These are phyloP conservation scores for Echeneis naucrates DNA, from an alignment of 2,797 vertebrate species.

Conservation along the genomic window DNA sequence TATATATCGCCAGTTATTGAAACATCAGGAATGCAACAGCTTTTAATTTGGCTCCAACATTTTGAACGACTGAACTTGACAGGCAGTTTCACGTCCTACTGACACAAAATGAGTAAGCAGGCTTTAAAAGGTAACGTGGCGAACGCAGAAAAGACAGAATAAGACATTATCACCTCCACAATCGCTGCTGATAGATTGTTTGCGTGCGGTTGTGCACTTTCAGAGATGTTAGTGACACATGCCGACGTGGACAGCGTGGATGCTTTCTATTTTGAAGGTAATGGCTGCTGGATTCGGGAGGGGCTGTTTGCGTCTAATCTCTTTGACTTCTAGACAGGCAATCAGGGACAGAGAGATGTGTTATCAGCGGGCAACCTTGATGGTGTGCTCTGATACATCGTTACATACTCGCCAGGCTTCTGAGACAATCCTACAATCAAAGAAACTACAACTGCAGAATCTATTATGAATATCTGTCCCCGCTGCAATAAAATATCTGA, in stretches of 20 bases:
- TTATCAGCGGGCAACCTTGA: slow-evolving; percentile 70
- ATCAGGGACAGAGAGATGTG: slow-evolving; percentile 71
- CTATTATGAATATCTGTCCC: no score
- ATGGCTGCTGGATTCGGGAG: slow-evolving; percentile 57
- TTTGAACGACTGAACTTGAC: slow-evolving; percentile 10
- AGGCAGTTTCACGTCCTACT: slow-evolving; percentile 6
- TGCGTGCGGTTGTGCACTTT: slow-evolving; percentile 26
- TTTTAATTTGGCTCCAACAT: slow-evolving; percentile 12
- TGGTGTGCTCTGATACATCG: slow-evolving; percentile 62
- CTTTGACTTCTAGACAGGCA: slow-evolving; percentile 71
- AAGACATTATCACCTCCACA: slow-evolving; percentile 16
- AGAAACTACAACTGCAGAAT: no score
- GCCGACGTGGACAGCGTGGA: slow-evolving; percentile 24
- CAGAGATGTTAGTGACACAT: neutral
- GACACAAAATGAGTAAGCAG: neutral
- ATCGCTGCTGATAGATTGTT: slow-evolving; percentile 30
- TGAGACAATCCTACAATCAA: slow-evolving; percentile 1
- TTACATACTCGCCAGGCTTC: slow-evolving; percentile 46
- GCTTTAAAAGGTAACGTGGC: slow-evolving; percentile 44
- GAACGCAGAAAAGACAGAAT: slow-evolving; percentile 20
- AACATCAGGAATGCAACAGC: slow-evolving; percentile 9
- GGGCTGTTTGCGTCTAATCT: slow-evolving; percentile 70
- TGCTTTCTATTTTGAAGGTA: slow-evolving; percentile 66
- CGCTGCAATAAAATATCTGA: no score
- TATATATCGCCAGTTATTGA: slow-evolving; percentile 9